Base-by-base conservation (phyloP, 2,888 invertebrate genomes). In the Eupelmus urozonus region DNA sequence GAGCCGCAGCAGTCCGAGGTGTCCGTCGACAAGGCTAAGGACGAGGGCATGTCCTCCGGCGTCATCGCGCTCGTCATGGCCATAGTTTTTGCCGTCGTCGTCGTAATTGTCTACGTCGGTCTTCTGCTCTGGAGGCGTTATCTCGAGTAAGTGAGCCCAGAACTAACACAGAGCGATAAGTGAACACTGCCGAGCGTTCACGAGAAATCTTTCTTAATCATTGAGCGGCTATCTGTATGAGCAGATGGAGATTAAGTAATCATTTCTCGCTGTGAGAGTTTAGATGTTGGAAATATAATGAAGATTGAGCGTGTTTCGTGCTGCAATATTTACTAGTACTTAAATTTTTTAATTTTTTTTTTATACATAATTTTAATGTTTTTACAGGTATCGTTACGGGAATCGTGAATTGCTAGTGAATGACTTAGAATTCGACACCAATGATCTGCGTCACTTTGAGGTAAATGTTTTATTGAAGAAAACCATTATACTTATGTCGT, bases 341-440 rank as follows among this genome's bases (percentile, higher is more conserved):
- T 45, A 65, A 23, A 23, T 20, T 65, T 45, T 25, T 18, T 53
- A 27, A n/a, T 53, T 51, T 53, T 23, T 65, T 65, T 42, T 45
- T 45, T 40, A 23, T 1, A 55, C 9, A n/a, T 11, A 16, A 49
- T 34, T 45, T 27, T 45, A 5, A 29, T 63, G 20, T 67, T 25
- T 69, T 80, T 74, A 29, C 67, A 87, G 85, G 83, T 89, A 80
- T 82, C 89, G 90, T 78, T 89, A 89, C 59, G 88, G 90, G 72
- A 91, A 90, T 82, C 87, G 91, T 16, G 90, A 91, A 75, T 84
- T 91, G 80, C 85, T 91, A 9, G 90, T 91, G 29, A 91, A 91
- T 71, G 90, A 90, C 75, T 87, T 90, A 71, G 90, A 90, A 77
- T 89, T 90, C 59, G 89, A 90, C 73, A 86, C 88, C 13, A 89